phyloP scores from a whole-genome alignment of 2,113 vertebrate genomes.

The Taurulus bubalis region DNA sequence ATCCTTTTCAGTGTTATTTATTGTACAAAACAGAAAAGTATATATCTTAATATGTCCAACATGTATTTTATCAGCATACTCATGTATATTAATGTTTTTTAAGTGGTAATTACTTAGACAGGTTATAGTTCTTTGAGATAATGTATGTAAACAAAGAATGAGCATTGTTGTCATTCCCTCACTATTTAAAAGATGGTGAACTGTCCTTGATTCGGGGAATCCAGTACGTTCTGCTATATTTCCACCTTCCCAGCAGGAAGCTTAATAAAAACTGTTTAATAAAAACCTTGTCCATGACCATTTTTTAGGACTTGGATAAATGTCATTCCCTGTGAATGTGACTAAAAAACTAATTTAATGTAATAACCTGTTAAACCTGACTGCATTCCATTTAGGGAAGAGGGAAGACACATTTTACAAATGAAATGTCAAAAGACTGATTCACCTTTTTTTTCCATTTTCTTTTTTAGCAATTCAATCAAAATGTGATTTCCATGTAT shows the following conservation, averaged over 20 bases:
- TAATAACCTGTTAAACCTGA: conserved; percentile 68
- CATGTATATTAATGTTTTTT: neutral
- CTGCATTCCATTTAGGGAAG: conserved; percentile 44
- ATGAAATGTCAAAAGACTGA: conserved; percentile 72
- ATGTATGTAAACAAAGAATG: neutral
- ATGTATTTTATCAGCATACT: neutral
- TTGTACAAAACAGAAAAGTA: neutral
- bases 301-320: conserved; percentile 73
- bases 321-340: conserved; percentile 75
- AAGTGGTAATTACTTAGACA: conserved; percentile 2
- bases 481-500: conserved; percentile 43
- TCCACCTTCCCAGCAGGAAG: conserved; percentile 23
- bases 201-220: conserved; percentile 18
- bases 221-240: conserved; percentile 29
- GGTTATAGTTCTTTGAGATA: neutral
- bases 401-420: conserved; percentile 58
- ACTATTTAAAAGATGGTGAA: neutral
- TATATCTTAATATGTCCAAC: neutral
- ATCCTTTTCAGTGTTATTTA: neutral
- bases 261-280: conserved; percentile 65
- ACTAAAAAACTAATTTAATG: conserved; percentile 79
- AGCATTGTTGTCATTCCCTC: neutral
- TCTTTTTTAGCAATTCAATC: conserved; percentile 57
- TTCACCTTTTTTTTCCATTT: conserved; percentile 33
- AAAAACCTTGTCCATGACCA: conserved; percentile 72